Evolutionary conservation across 2,888 invertebrate genomes (phyloP).

Genomic region (Microctonus brassicae): DNA sequence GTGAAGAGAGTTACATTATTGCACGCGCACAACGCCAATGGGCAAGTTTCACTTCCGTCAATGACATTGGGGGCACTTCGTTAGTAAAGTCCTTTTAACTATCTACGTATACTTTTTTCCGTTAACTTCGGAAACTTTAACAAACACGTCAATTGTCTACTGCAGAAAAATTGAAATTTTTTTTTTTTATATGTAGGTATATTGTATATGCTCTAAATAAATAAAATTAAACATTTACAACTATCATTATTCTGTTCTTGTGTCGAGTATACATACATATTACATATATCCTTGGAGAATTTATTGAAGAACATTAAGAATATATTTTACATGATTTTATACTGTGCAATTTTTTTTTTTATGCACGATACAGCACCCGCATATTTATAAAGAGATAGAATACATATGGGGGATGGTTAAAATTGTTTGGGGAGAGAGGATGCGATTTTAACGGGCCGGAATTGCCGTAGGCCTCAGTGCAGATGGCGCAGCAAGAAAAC

Average conservation of each 20-base stretch:
- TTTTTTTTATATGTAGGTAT: no score
- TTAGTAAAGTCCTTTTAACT: conserved; percentile 64
- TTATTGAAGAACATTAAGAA: no score
- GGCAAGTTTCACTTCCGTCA: conserved; percentile 50
- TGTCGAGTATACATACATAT: no score
- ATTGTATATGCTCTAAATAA: no score
- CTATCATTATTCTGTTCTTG: no score
- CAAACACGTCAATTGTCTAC: background rate
- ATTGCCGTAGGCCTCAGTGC: conserved; percentile 34
- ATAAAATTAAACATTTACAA: no score
- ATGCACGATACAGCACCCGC: background rate
- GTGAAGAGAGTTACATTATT: conserved; percentile 54
- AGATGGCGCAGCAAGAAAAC: conserved; percentile 46
- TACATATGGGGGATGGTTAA: background rate
- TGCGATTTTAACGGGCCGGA: conserved; percentile 23
- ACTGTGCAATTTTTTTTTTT: no score
- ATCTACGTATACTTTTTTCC: conserved; percentile 53
- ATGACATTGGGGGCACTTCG: conserved; percentile 58
- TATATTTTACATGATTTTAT: no score
- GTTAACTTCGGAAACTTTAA: conserved; percentile 51
- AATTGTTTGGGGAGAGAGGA: background rate
- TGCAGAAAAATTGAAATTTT: background rate
- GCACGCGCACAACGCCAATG: conserved; percentile 51
- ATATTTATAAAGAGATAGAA: background rate
- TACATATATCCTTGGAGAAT: no score